Evolutionary conservation across 2,797 vertebrate genomes (phyloP).

Genomic region (Lacerta agilis): DNA sequence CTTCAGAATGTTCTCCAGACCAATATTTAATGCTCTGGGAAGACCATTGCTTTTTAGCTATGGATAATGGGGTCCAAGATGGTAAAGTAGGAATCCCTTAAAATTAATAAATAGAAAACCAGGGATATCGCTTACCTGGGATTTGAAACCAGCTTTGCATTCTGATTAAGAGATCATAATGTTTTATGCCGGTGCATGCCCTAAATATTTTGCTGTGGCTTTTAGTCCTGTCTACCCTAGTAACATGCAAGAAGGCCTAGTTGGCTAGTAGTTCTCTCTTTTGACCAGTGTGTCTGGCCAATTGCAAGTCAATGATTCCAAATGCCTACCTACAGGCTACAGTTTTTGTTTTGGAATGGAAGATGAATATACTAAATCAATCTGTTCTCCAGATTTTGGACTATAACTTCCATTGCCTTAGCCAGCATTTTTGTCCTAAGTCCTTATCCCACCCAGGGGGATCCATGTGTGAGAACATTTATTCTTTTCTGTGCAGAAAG

Average conservation of each 20-base stretch:
- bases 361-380: not conserved
- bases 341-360: slow-evolving; percentile 21
- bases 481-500: slow-evolving; percentile 10
- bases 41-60: not conserved
- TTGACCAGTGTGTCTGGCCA: not conserved
- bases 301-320: not conserved
- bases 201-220: not conserved
- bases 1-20: not conserved
- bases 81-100: too few species aligned
- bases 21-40: not conserved
- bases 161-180: not conserved
- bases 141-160: not conserved
- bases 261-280: not conserved
- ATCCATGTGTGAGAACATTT: not conserved
- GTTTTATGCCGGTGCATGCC: not conserved
- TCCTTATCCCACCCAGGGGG: not conserved
- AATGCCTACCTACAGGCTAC: not conserved
- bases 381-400: too few species aligned
- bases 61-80: not conserved
- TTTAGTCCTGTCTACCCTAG: not conserved
- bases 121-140: not conserved
- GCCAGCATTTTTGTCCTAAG: not conserved
- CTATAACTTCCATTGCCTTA: too few species aligned
- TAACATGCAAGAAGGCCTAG: too few species aligned
- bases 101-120: not conserved